A percentile compares a stretch with the other conserved stretches of the same genome.
Evolutionary conservation across 2,113 vertebrate genomes (phyloP).

Genomic region (Redunca redunca): DNA sequence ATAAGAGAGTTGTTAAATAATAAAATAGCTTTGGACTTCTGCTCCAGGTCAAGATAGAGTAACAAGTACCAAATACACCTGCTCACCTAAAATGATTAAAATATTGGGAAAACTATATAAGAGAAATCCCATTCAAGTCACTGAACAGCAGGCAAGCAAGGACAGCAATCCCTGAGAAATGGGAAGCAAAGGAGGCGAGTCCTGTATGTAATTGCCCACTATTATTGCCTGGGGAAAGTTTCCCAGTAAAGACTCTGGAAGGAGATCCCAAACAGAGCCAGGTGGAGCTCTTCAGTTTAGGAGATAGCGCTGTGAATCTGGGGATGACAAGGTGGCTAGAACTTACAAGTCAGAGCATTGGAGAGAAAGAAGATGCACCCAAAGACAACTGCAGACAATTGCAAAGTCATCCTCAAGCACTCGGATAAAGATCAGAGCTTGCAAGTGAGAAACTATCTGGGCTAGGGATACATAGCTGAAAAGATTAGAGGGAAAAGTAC

Average conservation of each 20-base stretch:
- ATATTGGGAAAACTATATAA: not conserved
- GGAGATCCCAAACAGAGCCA: not conserved
- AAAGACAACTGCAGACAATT: not conserved
- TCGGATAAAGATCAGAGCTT: not conserved
- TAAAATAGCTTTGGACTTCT: not conserved
- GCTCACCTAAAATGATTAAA: not conserved
- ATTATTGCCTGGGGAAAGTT: not conserved
- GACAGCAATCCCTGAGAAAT: not conserved
- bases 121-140: not conserved
- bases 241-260: not conserved
- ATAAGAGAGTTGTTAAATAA: not conserved
- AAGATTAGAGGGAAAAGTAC: not conserved
- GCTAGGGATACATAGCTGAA: not conserved
- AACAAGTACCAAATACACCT: not conserved
- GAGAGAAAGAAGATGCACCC: not conserved
- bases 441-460: not conserved
- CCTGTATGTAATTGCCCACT: not conserved
- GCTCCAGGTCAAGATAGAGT: not conserved
- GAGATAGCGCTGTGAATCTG: not conserved
- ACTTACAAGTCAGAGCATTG: not conserved
- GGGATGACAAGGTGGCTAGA: not conserved
- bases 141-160: not conserved
- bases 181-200: not conserved
- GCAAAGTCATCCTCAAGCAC: not conserved
- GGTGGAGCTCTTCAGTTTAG: not conserved